A percentile compares a stretch with the other conserved stretches of the same genome.
Evolutionary conservation across 2,888 invertebrate species (phyloP).

Genomic region (Argyresthia goedartella): DNA sequence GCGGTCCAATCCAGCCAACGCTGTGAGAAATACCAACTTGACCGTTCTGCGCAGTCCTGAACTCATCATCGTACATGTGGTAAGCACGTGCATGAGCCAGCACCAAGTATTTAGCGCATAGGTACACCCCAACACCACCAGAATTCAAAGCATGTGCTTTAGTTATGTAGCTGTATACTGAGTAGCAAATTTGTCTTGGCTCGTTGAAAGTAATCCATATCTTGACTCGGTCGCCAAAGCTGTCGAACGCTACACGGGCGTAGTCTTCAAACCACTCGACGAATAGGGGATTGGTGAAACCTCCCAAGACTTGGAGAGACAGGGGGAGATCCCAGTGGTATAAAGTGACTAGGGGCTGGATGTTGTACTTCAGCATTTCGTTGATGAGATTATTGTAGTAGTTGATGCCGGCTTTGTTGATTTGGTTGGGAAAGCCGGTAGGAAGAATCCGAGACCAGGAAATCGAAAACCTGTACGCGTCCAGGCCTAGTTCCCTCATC

Average conservation of each 20-base stretch:
- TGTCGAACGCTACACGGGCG: conserved; percentile 44
- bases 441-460: conserved; percentile 76
- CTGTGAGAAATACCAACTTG: conserved; percentile 26
- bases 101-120: conserved; percentile 59
- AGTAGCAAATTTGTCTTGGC: conserved; percentile 43
- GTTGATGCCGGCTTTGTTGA: conserved; percentile 72
- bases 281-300: conserved; percentile 49
- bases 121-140: conserved; percentile 54
- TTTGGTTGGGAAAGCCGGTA: conserved; percentile 52
- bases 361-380: conserved; percentile 70
- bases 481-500: conserved; percentile 47
- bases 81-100: conserved; percentile 67
- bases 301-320: conserved; percentile 66
- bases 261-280: conserved; percentile 60
- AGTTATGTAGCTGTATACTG: conserved; percentile 46
- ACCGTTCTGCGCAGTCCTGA: conserved; percentile 29
- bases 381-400: conserved; percentile 77
- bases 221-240: conserved; percentile 62
- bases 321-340: conserved; percentile 70
- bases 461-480: conserved; percentile 66
- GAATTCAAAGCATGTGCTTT: conserved; percentile 40
- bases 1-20: conserved; percentile 21
- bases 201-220: conserved; percentile 73
- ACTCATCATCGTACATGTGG: conserved; percentile 40
- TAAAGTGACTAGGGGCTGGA: conserved; percentile 71